Evolutionary conservation across 2,113 vertebrate genomes (phyloP).

Genomic region (Engraulis encrasicolus): DNA sequence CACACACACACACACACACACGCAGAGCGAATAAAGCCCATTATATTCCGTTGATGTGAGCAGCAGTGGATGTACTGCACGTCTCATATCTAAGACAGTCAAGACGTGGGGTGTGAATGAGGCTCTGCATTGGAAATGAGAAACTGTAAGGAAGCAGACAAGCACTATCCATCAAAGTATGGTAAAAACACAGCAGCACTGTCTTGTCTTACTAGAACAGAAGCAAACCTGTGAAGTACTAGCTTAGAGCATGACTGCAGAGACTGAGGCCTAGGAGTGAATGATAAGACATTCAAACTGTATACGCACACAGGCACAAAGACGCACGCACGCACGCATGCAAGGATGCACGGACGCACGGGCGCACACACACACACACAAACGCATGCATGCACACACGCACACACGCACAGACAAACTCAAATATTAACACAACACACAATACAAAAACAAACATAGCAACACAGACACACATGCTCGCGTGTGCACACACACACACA

Average conservation of each 20-base stretch:
- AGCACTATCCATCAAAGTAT: constrained; percentile 41
- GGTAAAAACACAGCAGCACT: background rate
- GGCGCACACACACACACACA: background rate
- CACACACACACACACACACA: background rate
- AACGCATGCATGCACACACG: background rate
- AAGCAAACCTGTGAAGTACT: too few relatives aligned
- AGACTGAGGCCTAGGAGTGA: too few relatives aligned
- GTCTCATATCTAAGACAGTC: constrained; percentile 41
- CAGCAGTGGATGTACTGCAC: constrained; percentile 21
- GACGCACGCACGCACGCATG: background rate
- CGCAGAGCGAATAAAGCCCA: constrained; percentile 20
- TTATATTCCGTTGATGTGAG: constrained; percentile 42
- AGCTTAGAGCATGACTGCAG: too few relatives aligned
- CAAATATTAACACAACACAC: too few relatives aligned
- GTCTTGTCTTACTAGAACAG: background rate
- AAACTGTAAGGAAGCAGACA: constrained; percentile 21
- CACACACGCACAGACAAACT: background rate
- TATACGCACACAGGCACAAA: too few relatives aligned
- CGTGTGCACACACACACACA: background rate
- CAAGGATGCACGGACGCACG: background rate
- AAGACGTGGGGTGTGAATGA: constrained; percentile 21
- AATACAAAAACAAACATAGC: too few relatives aligned
- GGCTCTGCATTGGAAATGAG: constrained; percentile 48
- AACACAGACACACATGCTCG: too few relatives aligned
- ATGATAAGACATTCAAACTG: too few relatives aligned